Percentiles rank a stretch among this genome's conserved stretches.
Evolutionary conservation across 2,113 vertebrate species (phyloP).

Genomic region (Aix galericulata): DNA sequence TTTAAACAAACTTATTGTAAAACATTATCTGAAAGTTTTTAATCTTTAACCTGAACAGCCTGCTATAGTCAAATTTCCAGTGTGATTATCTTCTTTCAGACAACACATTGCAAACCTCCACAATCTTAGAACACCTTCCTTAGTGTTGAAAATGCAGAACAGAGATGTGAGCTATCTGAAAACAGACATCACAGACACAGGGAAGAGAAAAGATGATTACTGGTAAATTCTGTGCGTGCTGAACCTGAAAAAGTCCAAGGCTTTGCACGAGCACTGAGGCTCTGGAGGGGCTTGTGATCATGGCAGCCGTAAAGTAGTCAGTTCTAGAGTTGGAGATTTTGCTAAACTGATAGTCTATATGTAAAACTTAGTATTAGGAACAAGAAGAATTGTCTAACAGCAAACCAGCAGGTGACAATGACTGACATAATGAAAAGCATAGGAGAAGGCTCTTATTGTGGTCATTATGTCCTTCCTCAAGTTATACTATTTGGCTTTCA

Average conservation of each 20-base stretch:
- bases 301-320: rapidly evolving
- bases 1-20: not conserved
- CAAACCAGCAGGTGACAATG: not conserved
- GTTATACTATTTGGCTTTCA: not conserved
- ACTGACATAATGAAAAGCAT: not conserved
- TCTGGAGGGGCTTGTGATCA: not conserved
- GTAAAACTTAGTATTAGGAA: not conserved
- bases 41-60: not conserved
- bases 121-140: not conserved
- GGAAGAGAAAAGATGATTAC: not conserved
- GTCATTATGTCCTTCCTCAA: not conserved
- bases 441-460: not conserved
- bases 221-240: not conserved
- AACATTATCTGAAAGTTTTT: not conserved
- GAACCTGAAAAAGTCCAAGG: not conserved
- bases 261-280: not conserved
- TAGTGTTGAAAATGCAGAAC: not conserved
- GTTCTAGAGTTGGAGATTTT: not conserved
- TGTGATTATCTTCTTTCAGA: not conserved
- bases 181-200: not conserved
- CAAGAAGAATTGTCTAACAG: not conserved
- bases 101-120: not conserved
- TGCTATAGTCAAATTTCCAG: not conserved
- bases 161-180: not conserved
- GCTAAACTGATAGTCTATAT: not conserved